Percentiles rank a stretch among this genome's conserved stretches.
These are phyloP conservation scores for Daubentonia madagascariensis DNA, from an alignment of 2,113 vertebrate species.

Conservation along the genomic window DNA sequence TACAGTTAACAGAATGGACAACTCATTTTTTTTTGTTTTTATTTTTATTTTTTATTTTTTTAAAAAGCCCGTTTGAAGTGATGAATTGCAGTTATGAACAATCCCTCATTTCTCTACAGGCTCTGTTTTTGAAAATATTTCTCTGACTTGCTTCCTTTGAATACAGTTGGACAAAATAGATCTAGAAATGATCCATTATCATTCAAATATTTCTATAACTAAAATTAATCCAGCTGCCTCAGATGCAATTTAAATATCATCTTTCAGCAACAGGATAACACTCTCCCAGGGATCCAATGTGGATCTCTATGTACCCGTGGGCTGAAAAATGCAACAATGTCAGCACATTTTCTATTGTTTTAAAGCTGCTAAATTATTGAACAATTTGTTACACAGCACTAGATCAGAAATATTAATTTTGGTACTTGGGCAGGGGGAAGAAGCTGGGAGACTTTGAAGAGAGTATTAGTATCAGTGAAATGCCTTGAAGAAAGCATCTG, in stretches of 20 bases:
- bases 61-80: not conserved
- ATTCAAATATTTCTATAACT: not conserved
- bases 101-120: not conserved
- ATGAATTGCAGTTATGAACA: not conserved
- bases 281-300: not conserved
- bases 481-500: not conserved
- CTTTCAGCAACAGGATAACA: not conserved
- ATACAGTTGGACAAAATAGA: conserved; percentile 17
- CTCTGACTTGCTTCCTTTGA: not conserved
- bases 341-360: not conserved
- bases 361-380: not conserved
- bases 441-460: not conserved
- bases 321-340: not conserved
- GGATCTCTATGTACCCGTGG: not conserved
- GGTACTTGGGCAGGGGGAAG: not conserved
- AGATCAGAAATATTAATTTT: not conserved
- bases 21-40: not conserved
- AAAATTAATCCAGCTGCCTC: conserved; percentile 26
- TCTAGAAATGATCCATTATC: conserved; percentile 1
- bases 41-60: not conserved
- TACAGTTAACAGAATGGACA: not conserved
- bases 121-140: not conserved
- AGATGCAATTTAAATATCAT: conserved; percentile 34
- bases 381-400: not conserved
- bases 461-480: not conserved